Evolutionary conservation across 2,797 vertebrate species (phyloP).

Genomic region (Mergus octosetaceus): DNA sequence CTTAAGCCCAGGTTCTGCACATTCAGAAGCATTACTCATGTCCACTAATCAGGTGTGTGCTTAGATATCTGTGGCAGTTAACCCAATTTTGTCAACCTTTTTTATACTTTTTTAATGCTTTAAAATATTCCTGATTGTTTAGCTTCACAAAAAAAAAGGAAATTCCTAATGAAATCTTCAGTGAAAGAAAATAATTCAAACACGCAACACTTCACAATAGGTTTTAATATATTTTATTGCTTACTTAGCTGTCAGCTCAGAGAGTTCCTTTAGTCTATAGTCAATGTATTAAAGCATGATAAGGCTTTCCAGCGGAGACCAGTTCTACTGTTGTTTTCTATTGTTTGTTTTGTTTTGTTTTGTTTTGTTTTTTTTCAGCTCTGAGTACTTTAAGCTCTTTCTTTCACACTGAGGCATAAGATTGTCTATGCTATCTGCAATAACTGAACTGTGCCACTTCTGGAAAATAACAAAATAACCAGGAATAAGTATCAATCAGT

Average conservation of each 20-base stretch:
- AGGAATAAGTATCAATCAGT: not conserved
- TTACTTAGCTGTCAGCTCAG: not conserved
- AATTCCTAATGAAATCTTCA: not conserved
- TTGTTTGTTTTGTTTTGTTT: not conserved
- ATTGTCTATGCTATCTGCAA: not conserved
- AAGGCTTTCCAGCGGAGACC: not conserved
- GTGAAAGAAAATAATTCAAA: not conserved
- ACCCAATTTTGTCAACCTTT: not conserved
- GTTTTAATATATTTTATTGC: not conserved
- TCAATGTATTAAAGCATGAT: not conserved
- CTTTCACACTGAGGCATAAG: not conserved
- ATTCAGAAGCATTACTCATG: not conserved
- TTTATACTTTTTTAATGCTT: not conserved
- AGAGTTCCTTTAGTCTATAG: not conserved
- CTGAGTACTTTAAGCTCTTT: not conserved
- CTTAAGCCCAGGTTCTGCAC: not conserved
- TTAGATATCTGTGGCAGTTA: not conserved
- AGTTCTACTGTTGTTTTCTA: too few species aligned
- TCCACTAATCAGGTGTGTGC: not conserved
- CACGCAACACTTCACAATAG: not conserved
- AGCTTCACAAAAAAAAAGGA: accelerated
- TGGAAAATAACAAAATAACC: accelerated
- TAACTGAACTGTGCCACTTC: not conserved
- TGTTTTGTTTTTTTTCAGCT: not conserved
- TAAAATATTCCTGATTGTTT: not conserved